phyloP scores from a whole-genome alignment of 2,888 invertebrate genomes.

The Drosophila meridiana region DNA sequence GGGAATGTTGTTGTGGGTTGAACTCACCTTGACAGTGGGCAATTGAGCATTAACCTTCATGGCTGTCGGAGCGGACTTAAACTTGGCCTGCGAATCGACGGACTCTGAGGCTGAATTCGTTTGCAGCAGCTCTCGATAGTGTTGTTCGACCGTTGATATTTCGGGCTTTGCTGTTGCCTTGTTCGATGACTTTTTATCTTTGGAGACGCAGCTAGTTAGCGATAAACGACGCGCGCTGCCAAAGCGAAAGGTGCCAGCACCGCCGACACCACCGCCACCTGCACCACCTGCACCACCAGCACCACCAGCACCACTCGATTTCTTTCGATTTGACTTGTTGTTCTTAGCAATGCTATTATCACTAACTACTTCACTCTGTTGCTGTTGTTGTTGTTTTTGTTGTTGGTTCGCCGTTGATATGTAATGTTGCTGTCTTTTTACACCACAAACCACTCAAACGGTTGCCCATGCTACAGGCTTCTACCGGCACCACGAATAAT shows the following conservation, averaged over 20 bases:
- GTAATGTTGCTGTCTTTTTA: slow-evolving; percentile 80
- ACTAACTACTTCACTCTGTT: slow-evolving; percentile 8
- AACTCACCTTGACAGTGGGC: slow-evolving; percentile 81
- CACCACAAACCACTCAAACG: slow-evolving; percentile 84
- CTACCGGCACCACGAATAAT: slow-evolving; percentile 28
- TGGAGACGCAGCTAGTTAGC: slow-evolving; percentile 70
- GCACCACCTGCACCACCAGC: slow-evolving; percentile 13
- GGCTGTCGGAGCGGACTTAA: slow-evolving; percentile 20
- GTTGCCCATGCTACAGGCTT: slow-evolving; percentile 84
- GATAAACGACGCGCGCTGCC: slow-evolving; percentile 76
- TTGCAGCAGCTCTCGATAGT: slow-evolving; percentile 39
- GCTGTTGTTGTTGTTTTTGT: slow-evolving; percentile 23
- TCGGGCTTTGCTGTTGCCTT: slow-evolving; percentile 27
- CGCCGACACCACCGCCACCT: slow-evolving; percentile 26
- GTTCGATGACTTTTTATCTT: slow-evolving; percentile 52
- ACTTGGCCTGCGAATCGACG: slow-evolving; percentile 24
- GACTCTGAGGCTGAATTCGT: slow-evolving; percentile 9
- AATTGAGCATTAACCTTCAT: slow-evolving; percentile 79
- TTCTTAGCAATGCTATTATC: slow-evolving; percentile 32
- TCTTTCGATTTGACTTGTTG: slow-evolving; percentile 56
- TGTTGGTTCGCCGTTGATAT: slow-evolving; percentile 53
- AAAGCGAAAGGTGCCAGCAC: slow-evolving; percentile 66
- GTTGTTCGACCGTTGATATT: slow-evolving; percentile 42
- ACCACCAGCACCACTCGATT: slow-evolving; percentile 45
- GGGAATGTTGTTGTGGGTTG: slow-evolving; percentile 1